These are phyloP conservation scores for Dinoponera quadriceps DNA, from an alignment of 1,140 invertebrate genomes.

Conservation along the genomic window DNA sequence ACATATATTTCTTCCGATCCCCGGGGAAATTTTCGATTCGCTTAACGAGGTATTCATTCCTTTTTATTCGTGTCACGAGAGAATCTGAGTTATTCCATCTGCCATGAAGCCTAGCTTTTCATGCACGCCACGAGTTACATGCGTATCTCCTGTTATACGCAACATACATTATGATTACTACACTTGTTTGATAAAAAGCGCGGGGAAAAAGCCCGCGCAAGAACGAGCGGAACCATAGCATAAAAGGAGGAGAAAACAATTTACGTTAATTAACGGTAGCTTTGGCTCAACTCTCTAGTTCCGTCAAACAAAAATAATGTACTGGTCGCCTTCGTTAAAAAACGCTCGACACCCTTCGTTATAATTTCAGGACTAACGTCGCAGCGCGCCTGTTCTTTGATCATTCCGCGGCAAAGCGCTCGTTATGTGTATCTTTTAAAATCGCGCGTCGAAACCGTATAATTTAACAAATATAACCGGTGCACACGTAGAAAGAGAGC, in stretches of 20 bases:
- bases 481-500: background rate
- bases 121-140: background rate
- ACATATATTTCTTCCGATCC: background rate
- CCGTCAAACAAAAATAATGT: slow-evolving; percentile 60
- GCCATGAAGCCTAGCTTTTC: background rate
- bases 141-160: background rate
- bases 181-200: slow-evolving; percentile 68
- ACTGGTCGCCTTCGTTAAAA: slow-evolving; percentile 63
- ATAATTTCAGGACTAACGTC: slow-evolving; percentile 65
- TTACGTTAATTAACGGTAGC: slow-evolving; percentile 83
- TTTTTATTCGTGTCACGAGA: background rate
- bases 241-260: slow-evolving; percentile 77
- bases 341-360: slow-evolving; percentile 65
- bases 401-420: slow-evolving; percentile 63
- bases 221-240: slow-evolving; percentile 66
- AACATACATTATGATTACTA: slow-evolving; percentile 35
- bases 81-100: background rate
- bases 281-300: slow-evolving; percentile 59
- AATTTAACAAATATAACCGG: slow-evolving; percentile 42
- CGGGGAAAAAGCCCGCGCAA: slow-evolving; percentile 69
- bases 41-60: background rate
- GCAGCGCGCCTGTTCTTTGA: slow-evolving; percentile 68
- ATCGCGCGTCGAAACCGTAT: slow-evolving; percentile 48
- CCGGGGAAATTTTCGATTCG: background rate
- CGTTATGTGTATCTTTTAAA: slow-evolving; percentile 61